Conservation (phyloP, 2,113 vertebrate species). For the Xiphias gladius region DNA sequence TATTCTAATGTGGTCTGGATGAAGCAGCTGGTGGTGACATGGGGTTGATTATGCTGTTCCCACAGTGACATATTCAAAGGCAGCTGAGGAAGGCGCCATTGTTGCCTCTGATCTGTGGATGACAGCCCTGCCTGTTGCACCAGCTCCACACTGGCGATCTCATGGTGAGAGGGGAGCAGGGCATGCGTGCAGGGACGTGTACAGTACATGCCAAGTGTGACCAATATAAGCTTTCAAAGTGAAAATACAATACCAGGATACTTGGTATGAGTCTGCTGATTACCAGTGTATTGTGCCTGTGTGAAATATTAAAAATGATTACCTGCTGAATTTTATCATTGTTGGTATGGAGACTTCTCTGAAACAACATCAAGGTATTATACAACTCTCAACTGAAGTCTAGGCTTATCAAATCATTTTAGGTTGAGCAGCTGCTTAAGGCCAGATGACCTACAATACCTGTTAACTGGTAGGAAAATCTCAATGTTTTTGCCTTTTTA, state of each 20-base stretch:
- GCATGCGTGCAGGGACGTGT: constrained; percentile 21
- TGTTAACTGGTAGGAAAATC: no score
- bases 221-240: constrained; percentile 5
- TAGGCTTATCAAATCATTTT: not conserved
- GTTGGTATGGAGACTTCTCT: not conserved
- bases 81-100: constrained; percentile 67
- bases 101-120: constrained; percentile 81
- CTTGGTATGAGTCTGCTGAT: not conserved
- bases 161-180: constrained; percentile 65
- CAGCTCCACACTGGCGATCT: constrained; percentile 72
- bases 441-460: not conserved
- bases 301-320: not conserved
- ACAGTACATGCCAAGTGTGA: constrained; percentile 18
- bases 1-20: constrained; percentile 78
- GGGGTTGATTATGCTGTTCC: constrained; percentile 83
- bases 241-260: not conserved
- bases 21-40: constrained; percentile 87
- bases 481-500: no score
- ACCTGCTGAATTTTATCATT: no score
- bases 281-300: not conserved
- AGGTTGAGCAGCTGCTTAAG: not conserved
- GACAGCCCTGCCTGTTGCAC: constrained; percentile 85
- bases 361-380: no score
- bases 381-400: not conserved
- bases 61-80: constrained; percentile 80